Conservation (phyloP, 2,113 vertebrate genomes). For the Dipodomys spectabilis region DNA sequence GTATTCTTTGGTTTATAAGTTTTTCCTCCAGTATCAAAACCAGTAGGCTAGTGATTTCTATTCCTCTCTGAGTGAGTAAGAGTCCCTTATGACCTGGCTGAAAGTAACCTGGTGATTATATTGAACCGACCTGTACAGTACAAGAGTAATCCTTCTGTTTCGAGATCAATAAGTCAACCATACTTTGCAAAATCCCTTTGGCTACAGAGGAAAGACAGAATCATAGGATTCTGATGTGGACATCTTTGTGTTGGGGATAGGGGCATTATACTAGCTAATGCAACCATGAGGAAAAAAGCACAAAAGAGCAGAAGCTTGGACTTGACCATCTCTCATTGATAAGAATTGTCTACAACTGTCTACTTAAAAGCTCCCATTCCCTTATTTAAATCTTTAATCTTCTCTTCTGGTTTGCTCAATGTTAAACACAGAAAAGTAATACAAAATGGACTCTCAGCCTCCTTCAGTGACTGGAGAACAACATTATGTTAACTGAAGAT, state of each 20-base stretch:
- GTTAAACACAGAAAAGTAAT: background rate
- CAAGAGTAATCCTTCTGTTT: background rate
- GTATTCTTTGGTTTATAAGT: background rate
- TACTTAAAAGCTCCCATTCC: background rate
- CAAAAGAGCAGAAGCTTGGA: background rate
- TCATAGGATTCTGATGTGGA: too few species aligned
- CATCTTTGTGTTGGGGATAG: too few species aligned
- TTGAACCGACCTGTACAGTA: background rate
- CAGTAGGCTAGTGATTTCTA: background rate
- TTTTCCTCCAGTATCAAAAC: background rate
- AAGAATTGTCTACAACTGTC: background rate
- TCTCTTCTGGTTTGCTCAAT: background rate
- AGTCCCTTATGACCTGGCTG: background rate
- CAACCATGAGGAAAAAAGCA: background rate
- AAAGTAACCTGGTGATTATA: background rate
- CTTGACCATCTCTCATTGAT: background rate
- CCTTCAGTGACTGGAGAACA: background rate
- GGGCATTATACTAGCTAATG: background rate
- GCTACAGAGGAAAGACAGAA: background rate
- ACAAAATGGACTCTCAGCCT: background rate
- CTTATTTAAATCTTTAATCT: background rate
- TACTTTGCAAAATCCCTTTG: background rate
- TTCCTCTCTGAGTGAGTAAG: background rate
- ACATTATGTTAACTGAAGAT: slow-evolving; percentile 40
- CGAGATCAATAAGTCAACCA: background rate